A percentile compares a stretch with the other conserved stretches of the same genome.
Conservation (phyloP, 2,888 invertebrate genomes). For the Limnephilus rhombicus region DNA sequence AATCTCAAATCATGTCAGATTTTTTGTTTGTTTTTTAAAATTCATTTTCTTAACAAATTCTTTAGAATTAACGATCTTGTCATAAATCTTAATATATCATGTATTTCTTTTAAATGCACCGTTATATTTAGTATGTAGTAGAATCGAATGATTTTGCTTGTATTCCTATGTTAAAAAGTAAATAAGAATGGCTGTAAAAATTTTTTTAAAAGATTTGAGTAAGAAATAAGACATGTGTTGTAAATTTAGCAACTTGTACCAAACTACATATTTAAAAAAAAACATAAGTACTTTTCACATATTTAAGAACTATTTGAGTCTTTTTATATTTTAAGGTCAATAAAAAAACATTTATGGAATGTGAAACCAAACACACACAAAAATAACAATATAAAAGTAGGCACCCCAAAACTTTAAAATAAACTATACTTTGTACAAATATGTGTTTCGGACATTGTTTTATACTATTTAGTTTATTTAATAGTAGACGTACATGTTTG, state of each 20-base stretch:
- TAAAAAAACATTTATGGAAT: slow-evolving; percentile 45
- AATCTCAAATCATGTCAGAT: background rate
- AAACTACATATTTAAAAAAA: background rate
- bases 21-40: slow-evolving; percentile 48
- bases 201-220: background rate
- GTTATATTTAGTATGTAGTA: slow-evolving; percentile 51
- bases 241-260: background rate
- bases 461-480: slow-evolving; percentile 12
- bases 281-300: slow-evolving; percentile 37
- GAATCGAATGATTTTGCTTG: slow-evolving; percentile 41
- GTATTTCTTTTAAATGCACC: slow-evolving; percentile 47
- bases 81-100: slow-evolving; percentile 55
- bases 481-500: slow-evolving; percentile 7
- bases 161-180: background rate
- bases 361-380: slow-evolving; percentile 25
- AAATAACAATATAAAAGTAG: slow-evolving; percentile 32
- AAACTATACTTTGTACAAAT: slow-evolving; percentile 35
- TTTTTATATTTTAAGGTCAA: slow-evolving; percentile 29
- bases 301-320: slow-evolving; percentile 36
- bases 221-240: background rate
- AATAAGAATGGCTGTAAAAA: background rate
- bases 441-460: slow-evolving; percentile 23
- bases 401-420: slow-evolving; percentile 30
- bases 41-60: slow-evolving; percentile 57
- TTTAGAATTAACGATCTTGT: slow-evolving; percentile 55